phyloP scores from a whole-genome alignment of 2,797 vertebrate species.

The Ambastaia sidthimunki region DNA sequence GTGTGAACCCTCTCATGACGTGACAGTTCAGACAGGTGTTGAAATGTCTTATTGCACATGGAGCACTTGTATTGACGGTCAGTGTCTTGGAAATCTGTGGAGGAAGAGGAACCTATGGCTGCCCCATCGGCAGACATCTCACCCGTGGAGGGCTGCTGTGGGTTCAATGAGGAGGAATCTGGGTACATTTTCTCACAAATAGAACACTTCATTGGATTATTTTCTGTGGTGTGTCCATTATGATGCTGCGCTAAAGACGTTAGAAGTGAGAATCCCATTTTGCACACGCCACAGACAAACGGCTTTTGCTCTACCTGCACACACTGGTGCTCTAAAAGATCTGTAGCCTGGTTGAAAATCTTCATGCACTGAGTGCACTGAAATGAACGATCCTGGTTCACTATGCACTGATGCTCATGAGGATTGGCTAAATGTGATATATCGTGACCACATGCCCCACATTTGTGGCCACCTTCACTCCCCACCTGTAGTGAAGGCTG shows the following conservation, averaged over 20 bases:
- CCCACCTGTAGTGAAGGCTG: slow-evolving; percentile 68
- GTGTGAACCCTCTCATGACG: slow-evolving; percentile 96
- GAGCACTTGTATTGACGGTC: slow-evolving; percentile 94
- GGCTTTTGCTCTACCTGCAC: slow-evolving; percentile 96
- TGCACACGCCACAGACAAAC: slow-evolving; percentile 94
- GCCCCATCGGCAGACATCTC: slow-evolving; percentile 75
- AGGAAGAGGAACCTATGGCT: slow-evolving; percentile 71
- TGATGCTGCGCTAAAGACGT: slow-evolving; percentile 95
- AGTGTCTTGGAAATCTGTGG: slow-evolving; percentile 73
- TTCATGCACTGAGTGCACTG: slow-evolving; percentile 98
- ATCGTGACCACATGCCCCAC: slow-evolving; percentile 91
- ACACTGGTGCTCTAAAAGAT: slow-evolving; percentile 95
- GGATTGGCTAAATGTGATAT: slow-evolving; percentile 91
- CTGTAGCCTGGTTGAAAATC: slow-evolving; percentile 96
- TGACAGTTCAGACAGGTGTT: slow-evolving; percentile 93
- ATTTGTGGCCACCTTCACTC: slow-evolving; percentile 88
- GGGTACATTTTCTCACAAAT: slow-evolving; percentile 97
- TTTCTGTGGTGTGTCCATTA: slow-evolving; percentile 87
- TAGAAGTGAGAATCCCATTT: slow-evolving; percentile 97
- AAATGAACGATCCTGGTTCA: slow-evolving; percentile 92
- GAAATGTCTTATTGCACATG: slow-evolving; percentile 95
- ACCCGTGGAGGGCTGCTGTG: slow-evolving; percentile 78
- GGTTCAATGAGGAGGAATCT: slow-evolving; percentile 75
- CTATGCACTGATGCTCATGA: slow-evolving; percentile 95
- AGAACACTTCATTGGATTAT: slow-evolving; percentile 92